Evolutionary conservation across 2,113 vertebrate genomes (phyloP).

Genomic region (Triplophysa tibetana): DNA sequence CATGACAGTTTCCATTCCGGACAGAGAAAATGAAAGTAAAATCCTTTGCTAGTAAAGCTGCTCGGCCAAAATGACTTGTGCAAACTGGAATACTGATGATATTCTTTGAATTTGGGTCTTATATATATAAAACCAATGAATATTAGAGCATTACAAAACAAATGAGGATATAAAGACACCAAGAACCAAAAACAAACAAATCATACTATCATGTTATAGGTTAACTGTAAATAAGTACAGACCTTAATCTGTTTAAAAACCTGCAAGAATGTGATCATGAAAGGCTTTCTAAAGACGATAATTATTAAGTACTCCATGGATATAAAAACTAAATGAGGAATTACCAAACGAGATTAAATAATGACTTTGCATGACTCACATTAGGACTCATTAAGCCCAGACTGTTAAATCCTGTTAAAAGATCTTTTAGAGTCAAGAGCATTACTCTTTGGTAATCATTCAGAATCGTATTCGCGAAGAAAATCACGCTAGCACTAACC

Average conservation of each 20-base stretch:
- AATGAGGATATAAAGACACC: too few species aligned
- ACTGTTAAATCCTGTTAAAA: not conserved
- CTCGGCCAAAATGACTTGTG: not conserved
- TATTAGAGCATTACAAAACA: too few species aligned
- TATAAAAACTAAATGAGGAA: not conserved
- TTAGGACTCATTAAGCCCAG: not conserved
- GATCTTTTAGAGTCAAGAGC: not conserved
- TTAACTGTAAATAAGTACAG: too few species aligned
- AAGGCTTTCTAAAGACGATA: too few species aligned
- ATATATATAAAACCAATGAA: too few species aligned
- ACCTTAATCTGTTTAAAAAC: too few species aligned
- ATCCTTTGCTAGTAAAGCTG: not conserved
- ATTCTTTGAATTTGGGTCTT: not conserved
- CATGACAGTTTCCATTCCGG: not conserved
- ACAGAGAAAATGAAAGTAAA: conserved; percentile 12
- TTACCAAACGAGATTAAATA: conserved; percentile 28
- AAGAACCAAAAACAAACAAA: too few species aligned
- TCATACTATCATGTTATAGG: too few species aligned
- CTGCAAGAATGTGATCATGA: too few species aligned
- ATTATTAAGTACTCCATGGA: too few species aligned
- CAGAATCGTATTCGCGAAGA: not conserved
- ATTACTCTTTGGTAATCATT: conserved; percentile 2
- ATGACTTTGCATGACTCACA: not conserved
- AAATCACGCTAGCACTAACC: not conserved
- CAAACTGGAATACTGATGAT: conserved; percentile 3